phyloP scores from a whole-genome alignment of 2,113 vertebrate genomes.

The Pycnonotus jocosus region DNA sequence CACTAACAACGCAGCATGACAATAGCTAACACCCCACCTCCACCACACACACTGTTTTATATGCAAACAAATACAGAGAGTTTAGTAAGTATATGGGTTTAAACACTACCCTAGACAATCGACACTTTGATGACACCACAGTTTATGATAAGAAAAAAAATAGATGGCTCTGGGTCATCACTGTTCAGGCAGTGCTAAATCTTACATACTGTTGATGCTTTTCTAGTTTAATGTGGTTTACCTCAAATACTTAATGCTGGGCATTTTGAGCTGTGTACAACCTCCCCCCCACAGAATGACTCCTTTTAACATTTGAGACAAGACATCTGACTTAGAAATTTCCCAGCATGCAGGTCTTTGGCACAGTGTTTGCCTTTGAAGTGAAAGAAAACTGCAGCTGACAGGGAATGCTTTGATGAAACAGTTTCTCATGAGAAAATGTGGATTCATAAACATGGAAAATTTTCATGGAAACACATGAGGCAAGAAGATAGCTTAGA shows the following conservation, averaged over 20 bases:
- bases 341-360: not conserved
- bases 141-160: not conserved
- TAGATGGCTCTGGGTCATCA: not conserved
- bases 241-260: not conserved
- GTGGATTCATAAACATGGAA: not conserved
- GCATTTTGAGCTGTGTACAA: not conserved
- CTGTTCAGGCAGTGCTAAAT: not conserved
- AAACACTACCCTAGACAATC: not conserved
- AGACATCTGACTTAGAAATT: constrained; percentile 30
- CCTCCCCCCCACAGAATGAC: accelerated
- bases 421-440: constrained; percentile 41
- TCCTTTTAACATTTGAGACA: not conserved
- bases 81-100: not conserved
- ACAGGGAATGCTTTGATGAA: not conserved
- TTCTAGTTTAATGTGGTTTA: constrained; percentile 7
- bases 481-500: not conserved
- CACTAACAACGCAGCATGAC: not conserved
- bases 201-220: not conserved
- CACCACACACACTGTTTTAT: not conserved
- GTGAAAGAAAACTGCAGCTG: not conserved
- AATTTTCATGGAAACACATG: not conserved
- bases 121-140: not conserved
- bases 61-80: not conserved
- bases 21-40: not conserved
- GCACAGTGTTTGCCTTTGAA: constrained; percentile 16